phyloP scores from a whole-genome alignment of 2,113 vertebrate genomes.

The Colaptes auratus region DNA sequence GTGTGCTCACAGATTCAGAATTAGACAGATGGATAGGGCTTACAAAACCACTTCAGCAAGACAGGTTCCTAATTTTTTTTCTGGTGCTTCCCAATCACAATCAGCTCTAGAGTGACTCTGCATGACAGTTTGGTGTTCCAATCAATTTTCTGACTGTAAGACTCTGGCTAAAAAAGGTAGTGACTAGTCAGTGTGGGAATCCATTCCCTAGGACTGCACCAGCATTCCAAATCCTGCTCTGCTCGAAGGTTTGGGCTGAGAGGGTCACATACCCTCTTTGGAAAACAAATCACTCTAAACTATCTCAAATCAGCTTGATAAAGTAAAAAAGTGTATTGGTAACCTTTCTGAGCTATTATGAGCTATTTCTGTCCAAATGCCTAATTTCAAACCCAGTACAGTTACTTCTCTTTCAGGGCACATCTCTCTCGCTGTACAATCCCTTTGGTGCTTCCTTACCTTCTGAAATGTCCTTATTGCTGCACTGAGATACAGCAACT shows the following conservation, averaged over 20 bases:
- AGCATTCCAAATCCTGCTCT: background rate
- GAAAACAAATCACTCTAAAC: background rate
- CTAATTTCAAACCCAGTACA: background rate
- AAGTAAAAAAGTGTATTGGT: background rate
- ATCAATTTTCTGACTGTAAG: background rate
- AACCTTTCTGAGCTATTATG: background rate
- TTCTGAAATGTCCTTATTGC: background rate
- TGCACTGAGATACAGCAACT: background rate
- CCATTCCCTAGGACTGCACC: background rate
- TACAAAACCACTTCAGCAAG: background rate
- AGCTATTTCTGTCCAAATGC: background rate
- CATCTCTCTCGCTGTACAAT: background rate
- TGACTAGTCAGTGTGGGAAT: background rate
- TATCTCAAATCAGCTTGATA: background rate
- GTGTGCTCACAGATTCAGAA: background rate
- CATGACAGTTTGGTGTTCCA: background rate
- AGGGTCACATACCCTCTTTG: background rate
- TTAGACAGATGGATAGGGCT: background rate
- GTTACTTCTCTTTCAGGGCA: background rate
- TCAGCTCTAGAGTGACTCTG: background rate
- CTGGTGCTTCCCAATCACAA: background rate
- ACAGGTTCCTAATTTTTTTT: background rate
- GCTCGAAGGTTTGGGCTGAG: background rate
- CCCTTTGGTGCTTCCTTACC: background rate
- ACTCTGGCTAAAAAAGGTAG: background rate